Base-by-base conservation (phyloP, 1,140 invertebrate species). In the Eciton burchellii region DNA sequence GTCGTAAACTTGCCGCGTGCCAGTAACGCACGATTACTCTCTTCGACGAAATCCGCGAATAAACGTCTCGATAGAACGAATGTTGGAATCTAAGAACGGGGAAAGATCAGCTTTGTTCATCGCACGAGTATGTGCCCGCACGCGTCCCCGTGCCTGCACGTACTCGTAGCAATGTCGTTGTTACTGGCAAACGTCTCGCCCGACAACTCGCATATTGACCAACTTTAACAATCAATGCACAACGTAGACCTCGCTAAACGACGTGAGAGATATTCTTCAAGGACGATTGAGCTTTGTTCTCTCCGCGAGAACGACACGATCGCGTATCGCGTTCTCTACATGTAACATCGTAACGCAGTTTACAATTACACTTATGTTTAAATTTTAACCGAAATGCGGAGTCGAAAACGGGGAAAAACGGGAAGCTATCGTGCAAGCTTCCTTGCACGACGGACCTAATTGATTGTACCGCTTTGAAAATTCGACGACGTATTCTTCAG, bases 331-430 rank as follows among this genome's bases (percentile, higher is more conserved):
- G 11, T n/a, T n/a, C 1, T 54, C 82, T 68, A 82, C 41, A 83
- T 83, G 90, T 87, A 91, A 91, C 85, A 89, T 89, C 84, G 88
- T 91, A 90, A 90, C 66, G 83, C 89, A 82, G n/a, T 90, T 90
- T 88, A 90, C 90, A 88, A 92, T 91, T 92, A 92, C 89, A 93
- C 91, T 92, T 91, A 92, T 89, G 87, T 91, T 91, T 92, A 85
- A 91, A 92, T 91, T 91, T 92, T 91, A 92, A 92, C 89, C 89
- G 84, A 83, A n/a, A 90, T 92, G 86, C 90, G 12, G 21, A n/a
- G n/a, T n/a, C n/a, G n/a, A n/a, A n/a, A n/a, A n/a, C 26, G 3
- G n/a, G 43, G 24, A 29, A 11, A 47, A 41, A 11, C 12, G 26
- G 45, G 59, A 52, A 29, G 11, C 29, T 43, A 57, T 59, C 52